These are phyloP conservation scores for Pantherophis vulpinus DNA, from an alignment of 2,797 vertebrate genomes.

Conservation along the genomic window DNA sequence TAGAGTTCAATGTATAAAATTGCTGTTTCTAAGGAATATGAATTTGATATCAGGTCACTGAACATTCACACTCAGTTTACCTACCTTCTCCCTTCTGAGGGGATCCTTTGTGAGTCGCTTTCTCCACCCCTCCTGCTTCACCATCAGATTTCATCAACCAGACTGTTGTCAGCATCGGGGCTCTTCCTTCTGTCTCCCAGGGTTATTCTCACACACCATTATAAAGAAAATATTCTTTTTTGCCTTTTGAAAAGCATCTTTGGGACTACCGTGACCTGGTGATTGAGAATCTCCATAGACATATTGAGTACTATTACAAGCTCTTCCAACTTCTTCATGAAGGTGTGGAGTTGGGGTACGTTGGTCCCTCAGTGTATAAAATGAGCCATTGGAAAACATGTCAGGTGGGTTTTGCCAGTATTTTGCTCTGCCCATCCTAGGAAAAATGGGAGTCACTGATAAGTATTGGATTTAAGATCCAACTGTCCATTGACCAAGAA, in stretches of 20 bases:
- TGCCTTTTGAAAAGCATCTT: background rate
- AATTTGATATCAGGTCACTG: background rate
- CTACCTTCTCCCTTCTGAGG: too few relatives aligned
- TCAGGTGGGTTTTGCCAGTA: background rate
- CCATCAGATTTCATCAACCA: too few relatives aligned
- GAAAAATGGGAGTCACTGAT: background rate
- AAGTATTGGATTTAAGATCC: background rate
- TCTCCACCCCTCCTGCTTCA: too few relatives aligned
- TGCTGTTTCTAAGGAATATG: background rate
- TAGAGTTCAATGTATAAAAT: background rate
- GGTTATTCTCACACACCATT: background rate
- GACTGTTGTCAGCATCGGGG: too few relatives aligned
- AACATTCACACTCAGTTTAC: too few relatives aligned
- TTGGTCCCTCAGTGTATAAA: background rate
- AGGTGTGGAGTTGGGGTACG: background rate
- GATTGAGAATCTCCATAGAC: background rate
- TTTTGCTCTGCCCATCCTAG: background rate
- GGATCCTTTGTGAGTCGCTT: too few relatives aligned
- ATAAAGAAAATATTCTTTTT: background rate
- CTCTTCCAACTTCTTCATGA: background rate
- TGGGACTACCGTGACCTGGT: background rate
- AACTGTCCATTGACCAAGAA: too few relatives aligned
- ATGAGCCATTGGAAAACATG: background rate
- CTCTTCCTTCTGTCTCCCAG: too few relatives aligned
- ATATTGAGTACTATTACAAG: background rate